Percentiles rank a stretch among this genome's conserved stretches.
Evolutionary conservation across 1,140 invertebrate genomes (phyloP).

Genomic region (Chelonus insularis): DNA sequence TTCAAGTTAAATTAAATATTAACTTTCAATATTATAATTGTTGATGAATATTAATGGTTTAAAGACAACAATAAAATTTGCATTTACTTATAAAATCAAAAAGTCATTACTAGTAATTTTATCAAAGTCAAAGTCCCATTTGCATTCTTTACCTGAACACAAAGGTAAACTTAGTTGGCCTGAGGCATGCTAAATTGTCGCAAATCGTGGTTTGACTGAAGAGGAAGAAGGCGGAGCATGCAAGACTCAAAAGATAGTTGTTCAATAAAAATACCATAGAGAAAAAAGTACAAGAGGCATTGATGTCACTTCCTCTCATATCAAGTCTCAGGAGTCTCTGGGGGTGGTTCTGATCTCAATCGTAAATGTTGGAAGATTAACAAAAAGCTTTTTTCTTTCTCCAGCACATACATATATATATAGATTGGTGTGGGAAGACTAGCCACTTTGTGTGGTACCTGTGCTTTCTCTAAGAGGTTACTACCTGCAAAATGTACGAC

Average conservation of each 20-base stretch:
- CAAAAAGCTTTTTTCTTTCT: slow-evolving; percentile 7
- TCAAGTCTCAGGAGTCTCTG: slow-evolving; percentile 2
- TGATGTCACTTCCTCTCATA: slow-evolving; percentile 13
- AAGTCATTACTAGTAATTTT: too few species aligned
- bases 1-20: too few species aligned
- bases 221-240: slow-evolving; percentile 6
- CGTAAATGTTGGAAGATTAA: background rate
- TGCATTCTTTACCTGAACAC: too few species aligned
- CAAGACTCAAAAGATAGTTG: background rate
- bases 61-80: too few species aligned
- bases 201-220: background rate
- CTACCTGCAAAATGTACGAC: slow-evolving; percentile 14
- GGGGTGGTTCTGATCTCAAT: slow-evolving; percentile 32
- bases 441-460: slow-evolving; percentile 41
- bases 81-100: too few species aligned
- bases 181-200: too few species aligned
- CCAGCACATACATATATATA: slow-evolving; percentile 3
- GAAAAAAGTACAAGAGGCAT: slow-evolving; percentile 9
- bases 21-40: too few species aligned
- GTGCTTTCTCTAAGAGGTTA: slow-evolving; percentile 24
- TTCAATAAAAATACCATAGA: slow-evolving; percentile 36
- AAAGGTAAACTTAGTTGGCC: too few species aligned
- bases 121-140: too few species aligned
- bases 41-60: too few species aligned
- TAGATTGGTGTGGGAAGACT: slow-evolving; percentile 43